Percentiles rank a stretch among this genome's conserved stretches.
Evolutionary conservation across 2,888 invertebrate species (phyloP).

Genomic region (Gortyna flavago): DNA sequence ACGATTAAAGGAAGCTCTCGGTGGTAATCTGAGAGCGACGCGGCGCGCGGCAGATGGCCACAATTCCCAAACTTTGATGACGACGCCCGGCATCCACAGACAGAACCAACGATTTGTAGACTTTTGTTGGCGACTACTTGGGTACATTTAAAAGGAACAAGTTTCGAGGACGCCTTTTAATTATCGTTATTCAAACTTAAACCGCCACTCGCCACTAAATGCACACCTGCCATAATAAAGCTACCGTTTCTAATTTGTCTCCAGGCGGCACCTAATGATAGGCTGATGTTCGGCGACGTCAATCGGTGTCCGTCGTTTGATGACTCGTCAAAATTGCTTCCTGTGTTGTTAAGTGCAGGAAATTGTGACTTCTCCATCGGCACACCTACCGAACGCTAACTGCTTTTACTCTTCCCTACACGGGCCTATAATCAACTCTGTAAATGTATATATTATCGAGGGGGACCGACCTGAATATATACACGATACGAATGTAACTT

Average conservation of each 20-base stretch:
- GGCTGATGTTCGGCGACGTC: conserved; percentile 79
- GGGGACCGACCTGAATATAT: conserved; percentile 31
- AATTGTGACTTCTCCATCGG: conserved; percentile 88
- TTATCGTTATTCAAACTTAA: conserved; percentile 65
- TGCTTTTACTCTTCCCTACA: conserved; percentile 72
- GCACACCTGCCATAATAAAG: conserved; percentile 65
- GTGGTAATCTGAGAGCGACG: conserved; percentile 88
- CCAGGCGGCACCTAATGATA: conserved; percentile 79
- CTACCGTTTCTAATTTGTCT: conserved; percentile 71
- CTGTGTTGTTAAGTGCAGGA: conserved; percentile 90
- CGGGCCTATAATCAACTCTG: conserved; percentile 61
- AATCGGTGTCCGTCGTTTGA: conserved; percentile 87
- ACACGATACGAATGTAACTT: conserved; percentile 15
- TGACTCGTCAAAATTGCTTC: conserved; percentile 90
- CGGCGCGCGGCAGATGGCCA: conserved; percentile 87
- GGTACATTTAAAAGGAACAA: conserved; percentile 75
- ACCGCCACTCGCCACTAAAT: conserved; percentile 45
- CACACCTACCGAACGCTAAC: conserved; percentile 85
- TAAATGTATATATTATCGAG: conserved; percentile 40
- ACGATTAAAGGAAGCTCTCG: conserved; percentile 89
- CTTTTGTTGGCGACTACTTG: conserved; percentile 82
- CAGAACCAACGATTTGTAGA: conserved; percentile 84
- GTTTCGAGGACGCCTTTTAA: conserved; percentile 73
- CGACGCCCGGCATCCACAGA: conserved; percentile 80
- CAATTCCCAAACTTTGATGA: conserved; percentile 89